Base-by-base conservation (phyloP, 2,113 vertebrate species). In the Beaufortia kweichowensis region DNA sequence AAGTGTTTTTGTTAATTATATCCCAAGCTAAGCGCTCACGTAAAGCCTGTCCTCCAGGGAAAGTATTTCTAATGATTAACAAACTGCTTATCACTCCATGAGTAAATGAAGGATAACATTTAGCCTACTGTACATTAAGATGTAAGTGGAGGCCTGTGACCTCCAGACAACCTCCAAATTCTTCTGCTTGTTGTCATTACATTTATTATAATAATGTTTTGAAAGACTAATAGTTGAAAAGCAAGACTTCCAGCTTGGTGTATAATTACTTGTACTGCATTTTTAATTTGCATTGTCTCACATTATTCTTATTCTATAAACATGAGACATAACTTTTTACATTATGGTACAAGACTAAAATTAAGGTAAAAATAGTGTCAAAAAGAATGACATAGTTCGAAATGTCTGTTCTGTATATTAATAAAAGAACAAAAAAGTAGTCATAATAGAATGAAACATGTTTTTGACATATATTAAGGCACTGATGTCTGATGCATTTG, bases 1-100 rank as follows among this genome's bases (percentile, higher is more conserved):
- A 46, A 39, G 71, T 85, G 86, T 81, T 72, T 79, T 75, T 79
- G 81, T 81, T 85, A 81, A 86, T 88, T 87, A 85, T 87, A 86
- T 85, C 80, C 82, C 79, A 81, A 78, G 73, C 78, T 79, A 80
- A 83, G 78, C 78, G 75, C 71, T 78, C 77, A 81, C 82, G 73
- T 80, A 84, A 83, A 83, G 77, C 76, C 71, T 64, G 65, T 75
- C 77, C 84, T 85, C 78, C 43, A 28, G 71, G 84, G 84, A 79
- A 80, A 86, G 62, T 78, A 78, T 85, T 84, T 41, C n/a, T 24
- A 43, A 73, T 78, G 84, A 86, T 87, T 83, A 78, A 74, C n/a
- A n/a, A n/a, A n/a, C n/a, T 61, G 21, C 43, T 77, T 74, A 74
- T 78, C 63, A 55, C 19, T 5, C 48, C 15, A 61, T 41, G 56